Conservation (phyloP, 1,140 invertebrate genomes). For the Anagrus nilaparvatae region DNA sequence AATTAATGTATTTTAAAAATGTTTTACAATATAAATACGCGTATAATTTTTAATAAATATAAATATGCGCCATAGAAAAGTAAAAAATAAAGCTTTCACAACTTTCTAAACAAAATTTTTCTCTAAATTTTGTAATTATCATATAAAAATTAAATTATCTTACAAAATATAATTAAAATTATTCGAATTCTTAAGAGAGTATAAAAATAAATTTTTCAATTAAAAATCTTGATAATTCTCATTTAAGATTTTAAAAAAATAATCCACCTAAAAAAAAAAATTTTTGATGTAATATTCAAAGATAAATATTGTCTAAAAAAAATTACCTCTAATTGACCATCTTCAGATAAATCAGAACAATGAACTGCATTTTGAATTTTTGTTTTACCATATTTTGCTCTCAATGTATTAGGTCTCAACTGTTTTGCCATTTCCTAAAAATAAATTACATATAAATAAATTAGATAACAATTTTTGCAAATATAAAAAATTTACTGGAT, state of each 20-base stretch:
- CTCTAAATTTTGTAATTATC: no score
- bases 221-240: constrained; percentile 1
- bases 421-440: constrained; percentile 72
- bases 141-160: no score
- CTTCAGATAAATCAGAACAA: constrained; percentile 85
- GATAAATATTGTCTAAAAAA: constrained; percentile 3
- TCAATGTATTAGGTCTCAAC: constrained; percentile 68
- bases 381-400: constrained; percentile 73
- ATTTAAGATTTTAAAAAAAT: constrained; percentile 65
- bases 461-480: not conserved
- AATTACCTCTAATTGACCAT: constrained; percentile 66
- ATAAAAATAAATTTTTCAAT: not conserved
- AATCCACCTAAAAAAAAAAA: constrained; percentile 48
- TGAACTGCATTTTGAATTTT: constrained; percentile 84
- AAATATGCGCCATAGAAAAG: no score
- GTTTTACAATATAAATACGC: no score
- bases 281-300: not conserved
- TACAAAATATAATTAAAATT: no score
- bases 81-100: no score
- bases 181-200: no score
- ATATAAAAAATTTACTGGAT: constrained; percentile 58
- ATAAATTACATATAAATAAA: constrained; percentile 8
- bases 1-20: no score
- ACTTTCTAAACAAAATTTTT: no score
- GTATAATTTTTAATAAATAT: no score